Conservation (phyloP, 2,113 vertebrate genomes). For the Neogale vison region DNA sequence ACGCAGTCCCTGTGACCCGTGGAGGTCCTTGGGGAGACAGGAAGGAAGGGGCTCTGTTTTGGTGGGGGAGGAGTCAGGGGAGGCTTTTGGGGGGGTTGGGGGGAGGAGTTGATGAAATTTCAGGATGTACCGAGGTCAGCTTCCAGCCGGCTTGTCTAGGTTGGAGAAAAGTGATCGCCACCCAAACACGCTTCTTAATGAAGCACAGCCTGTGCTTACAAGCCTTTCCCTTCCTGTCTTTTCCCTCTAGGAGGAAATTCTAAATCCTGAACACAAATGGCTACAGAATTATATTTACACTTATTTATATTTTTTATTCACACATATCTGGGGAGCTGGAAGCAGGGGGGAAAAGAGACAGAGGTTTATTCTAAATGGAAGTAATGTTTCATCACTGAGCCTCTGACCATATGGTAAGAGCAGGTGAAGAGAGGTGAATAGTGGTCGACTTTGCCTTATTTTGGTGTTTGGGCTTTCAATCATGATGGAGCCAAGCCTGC, state of each 20-base stretch:
- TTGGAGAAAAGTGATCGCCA: constrained; percentile 20
- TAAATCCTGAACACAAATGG: constrained; percentile 3
- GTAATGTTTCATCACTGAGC: fast-evolving
- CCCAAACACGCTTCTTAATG: constrained; percentile 62
- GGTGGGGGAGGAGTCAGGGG: background rate
- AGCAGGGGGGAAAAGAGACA: background rate
- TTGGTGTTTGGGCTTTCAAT: background rate
- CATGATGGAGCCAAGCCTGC: background rate
- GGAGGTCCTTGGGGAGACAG: background rate
- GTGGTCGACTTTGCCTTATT: background rate
- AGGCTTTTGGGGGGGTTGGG: background rate
- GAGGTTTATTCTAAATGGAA: background rate
- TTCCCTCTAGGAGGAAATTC: constrained; percentile 39
- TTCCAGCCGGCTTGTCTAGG: constrained; percentile 58
- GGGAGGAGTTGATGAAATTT: background rate
- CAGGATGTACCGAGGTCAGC: constrained; percentile 57
- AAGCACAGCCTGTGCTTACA: constrained; percentile 35
- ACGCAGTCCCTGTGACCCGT: constrained; percentile 40
- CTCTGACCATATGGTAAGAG: background rate
- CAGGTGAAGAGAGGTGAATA: background rate
- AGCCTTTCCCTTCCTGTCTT: constrained; percentile 49
- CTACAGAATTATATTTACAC: background rate
- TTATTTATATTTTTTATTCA: background rate
- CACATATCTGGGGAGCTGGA: background rate
- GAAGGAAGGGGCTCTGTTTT: background rate